phyloP scores from a whole-genome alignment of 2,888 invertebrate genomes.

The Luffia ferchaultella region DNA sequence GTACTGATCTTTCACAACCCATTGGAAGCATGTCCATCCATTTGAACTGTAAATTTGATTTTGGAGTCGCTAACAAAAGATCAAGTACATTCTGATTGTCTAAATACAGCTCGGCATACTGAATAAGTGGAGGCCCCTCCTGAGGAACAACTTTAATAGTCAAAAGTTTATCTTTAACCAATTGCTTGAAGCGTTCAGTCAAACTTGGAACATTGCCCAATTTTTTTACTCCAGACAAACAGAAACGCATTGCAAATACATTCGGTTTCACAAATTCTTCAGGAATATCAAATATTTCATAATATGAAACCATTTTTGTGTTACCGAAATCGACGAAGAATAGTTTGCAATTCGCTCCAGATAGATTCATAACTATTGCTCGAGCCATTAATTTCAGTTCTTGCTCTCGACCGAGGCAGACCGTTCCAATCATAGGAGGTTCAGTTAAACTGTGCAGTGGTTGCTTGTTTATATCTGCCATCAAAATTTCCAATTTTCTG shows the following conservation, averaged over 20 bases:
- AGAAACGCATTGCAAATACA: conserved; percentile 80
- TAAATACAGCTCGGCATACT: conserved; percentile 76
- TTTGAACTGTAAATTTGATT: conserved; percentile 43
- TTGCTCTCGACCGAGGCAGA: conserved; percentile 78
- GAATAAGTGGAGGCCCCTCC: conserved; percentile 75
- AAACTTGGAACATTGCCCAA: conserved; percentile 64
- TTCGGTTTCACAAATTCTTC: conserved; percentile 74
- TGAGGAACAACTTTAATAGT: conserved; percentile 72
- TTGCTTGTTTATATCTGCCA: conserved; percentile 74
- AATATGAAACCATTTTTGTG: conserved; percentile 74
- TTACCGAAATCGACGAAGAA: conserved; percentile 86
- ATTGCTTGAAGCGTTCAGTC: conserved; percentile 75
- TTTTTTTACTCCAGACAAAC: conserved; percentile 75
- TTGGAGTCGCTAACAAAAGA: conserved; percentile 42
- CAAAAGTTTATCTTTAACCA: conserved; percentile 70
- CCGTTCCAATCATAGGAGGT: conserved; percentile 77
- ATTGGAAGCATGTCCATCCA: conserved; percentile 40
- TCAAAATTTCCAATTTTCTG: conserved; percentile 70
- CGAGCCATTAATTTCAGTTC: conserved; percentile 75
- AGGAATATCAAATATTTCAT: conserved; percentile 79
- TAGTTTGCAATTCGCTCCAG: conserved; percentile 76
- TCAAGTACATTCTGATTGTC: conserved; percentile 68
- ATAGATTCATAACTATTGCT: conserved; percentile 78
- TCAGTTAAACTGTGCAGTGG: conserved; percentile 69
- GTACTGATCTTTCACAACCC: conserved; percentile 50